Conservation (phyloP, 2,888 invertebrate species). For the Apocheima hispidaria region DNA sequence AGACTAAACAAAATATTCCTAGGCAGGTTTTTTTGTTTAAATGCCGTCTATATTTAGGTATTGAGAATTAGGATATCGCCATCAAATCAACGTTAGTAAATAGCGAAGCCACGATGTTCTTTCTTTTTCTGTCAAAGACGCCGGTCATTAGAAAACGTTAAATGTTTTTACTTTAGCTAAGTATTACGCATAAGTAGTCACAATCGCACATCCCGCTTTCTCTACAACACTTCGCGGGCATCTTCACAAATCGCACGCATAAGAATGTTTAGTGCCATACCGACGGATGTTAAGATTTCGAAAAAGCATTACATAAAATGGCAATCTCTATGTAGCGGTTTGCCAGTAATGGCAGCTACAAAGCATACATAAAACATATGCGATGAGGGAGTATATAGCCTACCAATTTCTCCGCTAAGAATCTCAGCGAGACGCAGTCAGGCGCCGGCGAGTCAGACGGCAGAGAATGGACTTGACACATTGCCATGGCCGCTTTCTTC, state of each 20-base stretch:
- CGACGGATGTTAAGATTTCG: slow-evolving; percentile 33
- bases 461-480: slow-evolving; percentile 29
- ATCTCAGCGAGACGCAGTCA: slow-evolving; percentile 65
- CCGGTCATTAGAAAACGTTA: slow-evolving; percentile 39
- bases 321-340: slow-evolving; percentile 45
- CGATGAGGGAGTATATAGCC: slow-evolving; percentile 53
- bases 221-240: slow-evolving; percentile 42
- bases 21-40: too few relatives aligned
- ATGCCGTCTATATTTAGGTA: too few relatives aligned
- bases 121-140: slow-evolving; percentile 30
- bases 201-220: slow-evolving; percentile 46
- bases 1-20: too few relatives aligned
- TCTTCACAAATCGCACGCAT: slow-evolving; percentile 45
- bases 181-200: slow-evolving; percentile 39
- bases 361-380: slow-evolving; percentile 76
- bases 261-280: slow-evolving; percentile 29
- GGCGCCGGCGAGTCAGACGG: slow-evolving; percentile 46
- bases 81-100: slow-evolving; percentile 1
- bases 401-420: slow-evolving; percentile 76
- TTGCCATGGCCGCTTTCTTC: slow-evolving; percentile 15
- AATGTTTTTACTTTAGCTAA: slow-evolving; percentile 39
- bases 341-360: slow-evolving; percentile 51
- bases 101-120: background rate
- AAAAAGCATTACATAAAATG: slow-evolving; percentile 51
- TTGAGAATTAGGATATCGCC: background rate